Conservation (phyloP, 92 coral and sea anemone species). For the Chrysogorgia sp. region DNA sequence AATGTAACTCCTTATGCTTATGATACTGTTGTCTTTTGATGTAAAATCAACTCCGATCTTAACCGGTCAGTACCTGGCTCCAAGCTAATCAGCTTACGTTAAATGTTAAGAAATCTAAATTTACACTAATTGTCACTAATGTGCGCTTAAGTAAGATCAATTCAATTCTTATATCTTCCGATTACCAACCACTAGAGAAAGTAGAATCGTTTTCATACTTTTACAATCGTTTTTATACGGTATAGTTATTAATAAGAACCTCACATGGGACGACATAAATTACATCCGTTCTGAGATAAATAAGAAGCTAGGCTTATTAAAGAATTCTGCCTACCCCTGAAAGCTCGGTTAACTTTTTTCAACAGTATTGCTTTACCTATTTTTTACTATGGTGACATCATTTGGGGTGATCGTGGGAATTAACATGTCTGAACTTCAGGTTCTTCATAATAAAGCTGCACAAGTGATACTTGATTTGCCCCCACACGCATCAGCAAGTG, state of each 20-base stretch:
- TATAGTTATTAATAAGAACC: background rate
- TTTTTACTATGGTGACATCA: background rate
- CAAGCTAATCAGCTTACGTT: slow-evolving; percentile 44
- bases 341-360: slow-evolving; percentile 3
- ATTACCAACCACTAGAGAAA: background rate
- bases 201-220: background rate
- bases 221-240: background rate
- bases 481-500: too few relatives aligned
- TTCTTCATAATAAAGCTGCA: slow-evolving; percentile 63
- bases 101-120: slow-evolving; percentile 52
- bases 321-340: slow-evolving; percentile 42
- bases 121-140: slow-evolving; percentile 50
- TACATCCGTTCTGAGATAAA: slow-evolving; percentile 29
- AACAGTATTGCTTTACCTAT: background rate
- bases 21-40: background rate
- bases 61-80: slow-evolving; percentile 42
- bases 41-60: slow-evolving; percentile 52
- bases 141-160: slow-evolving; percentile 12
- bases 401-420: slow-evolving; percentile 16
- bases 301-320: slow-evolving; percentile 38
- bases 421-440: slow-evolving; percentile 49
- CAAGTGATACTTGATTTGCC: slow-evolving; percentile 44
- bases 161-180: background rate
- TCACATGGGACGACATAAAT: slow-evolving; percentile 9
- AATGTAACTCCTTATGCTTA: background rate